Conservation (phyloP, 2,113 vertebrate species). For the Hemichromis elongatus region DNA sequence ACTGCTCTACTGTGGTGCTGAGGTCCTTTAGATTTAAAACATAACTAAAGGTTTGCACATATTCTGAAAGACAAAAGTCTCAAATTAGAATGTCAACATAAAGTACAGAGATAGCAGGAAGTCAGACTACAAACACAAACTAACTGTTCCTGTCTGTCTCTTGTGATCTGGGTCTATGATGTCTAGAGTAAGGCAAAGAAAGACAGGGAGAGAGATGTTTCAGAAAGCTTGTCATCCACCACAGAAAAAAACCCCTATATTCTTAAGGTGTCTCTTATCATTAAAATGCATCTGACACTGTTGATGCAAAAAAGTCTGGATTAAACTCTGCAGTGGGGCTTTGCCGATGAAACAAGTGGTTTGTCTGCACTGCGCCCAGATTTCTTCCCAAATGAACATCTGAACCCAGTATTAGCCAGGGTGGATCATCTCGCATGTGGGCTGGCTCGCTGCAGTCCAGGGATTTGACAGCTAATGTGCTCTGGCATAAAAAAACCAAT, state of each 20-base stretch:
- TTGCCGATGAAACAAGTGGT: neutral
- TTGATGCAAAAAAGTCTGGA: neutral
- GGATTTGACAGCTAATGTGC: neutral
- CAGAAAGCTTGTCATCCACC: neutral
- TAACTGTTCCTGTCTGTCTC: neutral
- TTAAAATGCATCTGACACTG: neutral
- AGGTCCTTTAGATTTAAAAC: neutral
- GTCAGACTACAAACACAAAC: neutral
- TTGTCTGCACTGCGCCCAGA: neutral
- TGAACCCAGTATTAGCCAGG: neutral
- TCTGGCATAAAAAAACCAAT: neutral
- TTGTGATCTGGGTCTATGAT: neutral
- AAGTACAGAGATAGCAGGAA: neutral
- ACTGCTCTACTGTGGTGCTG: neutral
- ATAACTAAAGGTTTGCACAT: neutral
- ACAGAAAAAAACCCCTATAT: neutral
- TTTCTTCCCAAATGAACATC: neutral
- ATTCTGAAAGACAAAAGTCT: neutral
- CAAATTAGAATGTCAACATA: neutral
- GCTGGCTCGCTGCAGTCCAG: neutral
- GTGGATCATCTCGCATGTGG: neutral
- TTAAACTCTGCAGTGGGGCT: neutral
- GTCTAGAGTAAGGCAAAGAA: neutral
- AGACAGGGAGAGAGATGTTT: neutral
- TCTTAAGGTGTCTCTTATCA: neutral